Evolutionary conservation across 2,797 vertebrate species (phyloP).

Genomic region (Siniperca scherzeri): DNA sequence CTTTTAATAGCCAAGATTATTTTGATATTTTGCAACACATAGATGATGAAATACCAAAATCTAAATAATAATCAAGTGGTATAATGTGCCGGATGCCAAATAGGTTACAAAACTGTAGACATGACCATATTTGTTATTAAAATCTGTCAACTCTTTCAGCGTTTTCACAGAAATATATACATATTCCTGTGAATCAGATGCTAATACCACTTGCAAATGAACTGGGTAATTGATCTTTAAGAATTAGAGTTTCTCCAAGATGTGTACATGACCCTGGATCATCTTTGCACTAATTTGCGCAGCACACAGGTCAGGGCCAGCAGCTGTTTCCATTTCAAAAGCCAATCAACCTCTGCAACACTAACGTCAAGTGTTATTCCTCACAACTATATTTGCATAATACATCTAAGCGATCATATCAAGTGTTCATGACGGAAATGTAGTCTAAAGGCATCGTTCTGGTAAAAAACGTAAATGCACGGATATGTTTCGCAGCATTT

Average conservation of each 20-base stretch:
- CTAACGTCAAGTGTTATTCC: slow-evolving; percentile 31
- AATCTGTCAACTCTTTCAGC: neutral
- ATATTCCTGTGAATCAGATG: neutral
- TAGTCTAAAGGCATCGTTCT: slow-evolving; percentile 39
- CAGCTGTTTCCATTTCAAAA: slow-evolving; percentile 33
- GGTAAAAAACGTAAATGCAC: slow-evolving; percentile 39
- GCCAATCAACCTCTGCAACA: slow-evolving; percentile 25
- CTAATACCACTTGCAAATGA: slow-evolving; percentile 35
- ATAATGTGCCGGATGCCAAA: neutral
- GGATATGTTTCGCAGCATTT: slow-evolving; percentile 60
- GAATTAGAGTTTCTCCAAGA: neutral
- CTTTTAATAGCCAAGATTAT: neutral
- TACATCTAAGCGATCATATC: slow-evolving; percentile 31
- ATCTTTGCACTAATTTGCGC: slow-evolving; percentile 24
- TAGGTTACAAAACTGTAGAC: neutral
- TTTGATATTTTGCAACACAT: neutral
- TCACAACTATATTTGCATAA: slow-evolving; percentile 46
- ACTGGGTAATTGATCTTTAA: slow-evolving; percentile 25
- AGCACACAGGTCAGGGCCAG: slow-evolving; percentile 9
- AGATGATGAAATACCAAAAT: neutral
- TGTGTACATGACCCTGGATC: neutral
- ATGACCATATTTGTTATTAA: neutral
- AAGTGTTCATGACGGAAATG: slow-evolving; percentile 44
- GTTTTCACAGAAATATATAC: slow-evolving; percentile 16
- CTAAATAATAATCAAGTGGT: neutral